Evolutionary conservation across 2,888 invertebrate genomes (phyloP).

Genomic region (Dendrolimus houi): DNA sequence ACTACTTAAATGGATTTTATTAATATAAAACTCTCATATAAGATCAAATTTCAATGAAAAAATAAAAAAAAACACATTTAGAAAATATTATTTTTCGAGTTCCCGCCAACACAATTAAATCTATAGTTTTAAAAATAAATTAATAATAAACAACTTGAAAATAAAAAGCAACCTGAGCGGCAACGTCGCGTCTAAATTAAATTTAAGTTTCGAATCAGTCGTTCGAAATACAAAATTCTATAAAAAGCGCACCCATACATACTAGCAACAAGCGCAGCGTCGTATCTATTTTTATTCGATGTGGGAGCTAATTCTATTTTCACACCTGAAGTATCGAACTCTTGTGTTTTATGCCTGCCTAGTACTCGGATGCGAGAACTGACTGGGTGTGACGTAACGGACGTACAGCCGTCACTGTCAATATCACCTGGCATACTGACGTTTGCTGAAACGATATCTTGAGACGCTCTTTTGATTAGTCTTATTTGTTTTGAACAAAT

Average conservation of each 20-base stretch:
- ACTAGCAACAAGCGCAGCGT: conserved; percentile 13
- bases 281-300: conserved; percentile 44
- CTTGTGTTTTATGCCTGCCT: conserved; percentile 45
- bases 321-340: conserved; percentile 40
- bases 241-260: conserved; percentile 17
- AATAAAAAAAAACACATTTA: too few relatives aligned
- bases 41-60: too few relatives aligned
- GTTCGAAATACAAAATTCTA: conserved; percentile 12
- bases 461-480: too few relatives aligned
- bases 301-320: conserved; percentile 62
- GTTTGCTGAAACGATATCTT: conserved; percentile 11
- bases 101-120: too few relatives aligned
- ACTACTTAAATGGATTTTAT: too few relatives aligned
- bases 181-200: not conserved
- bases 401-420: conserved; percentile 59
- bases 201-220: not conserved
- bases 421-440: conserved; percentile 26
- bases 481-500: too few relatives aligned
- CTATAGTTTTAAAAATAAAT: too few relatives aligned
- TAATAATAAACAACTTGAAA: too few relatives aligned
- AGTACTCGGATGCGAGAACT: conserved; percentile 51
- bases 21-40: too few relatives aligned
- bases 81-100: too few relatives aligned
- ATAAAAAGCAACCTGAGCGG: too few relatives aligned
- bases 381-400: conserved; percentile 69